Evolutionary conservation across 30 jellyfish, hydroid and myxozoan genomes (phyloP).

Genomic region (Pseudorhiza aurosa): DNA sequence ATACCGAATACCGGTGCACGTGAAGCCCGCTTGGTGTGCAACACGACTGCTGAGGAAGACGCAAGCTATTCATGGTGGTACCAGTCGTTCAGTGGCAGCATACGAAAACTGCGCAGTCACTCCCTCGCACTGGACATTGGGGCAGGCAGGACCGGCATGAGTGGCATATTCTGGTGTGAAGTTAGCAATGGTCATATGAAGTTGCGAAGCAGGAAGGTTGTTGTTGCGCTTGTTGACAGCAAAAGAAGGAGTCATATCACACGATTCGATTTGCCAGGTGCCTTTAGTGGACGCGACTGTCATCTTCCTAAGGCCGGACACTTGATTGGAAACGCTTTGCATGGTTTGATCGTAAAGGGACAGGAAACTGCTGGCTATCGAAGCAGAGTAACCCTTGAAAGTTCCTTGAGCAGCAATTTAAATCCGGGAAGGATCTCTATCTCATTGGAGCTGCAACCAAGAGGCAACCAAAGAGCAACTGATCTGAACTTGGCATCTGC

Average conservation of each 20-base stretch:
- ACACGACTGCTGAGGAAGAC: constrained; percentile 61
- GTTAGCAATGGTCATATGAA: constrained; percentile 67
- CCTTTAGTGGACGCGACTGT: constrained; percentile 27
- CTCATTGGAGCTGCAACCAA: constrained; percentile 7
- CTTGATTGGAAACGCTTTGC: neutral
- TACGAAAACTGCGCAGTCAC: constrained; percentile 5
- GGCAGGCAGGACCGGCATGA: constrained; percentile 9
- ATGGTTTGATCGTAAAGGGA: constrained; percentile 11
- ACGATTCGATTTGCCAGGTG: constrained; percentile 29
- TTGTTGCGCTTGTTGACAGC: constrained; percentile 61
- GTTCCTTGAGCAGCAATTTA: neutral
- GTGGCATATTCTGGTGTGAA: constrained; percentile 94
- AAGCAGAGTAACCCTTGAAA: neutral
- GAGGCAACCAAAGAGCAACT: neutral
- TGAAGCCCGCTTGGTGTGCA: constrained; percentile 55
- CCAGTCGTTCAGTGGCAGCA: constrained; percentile 41
- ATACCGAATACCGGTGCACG: constrained; percentile 21
- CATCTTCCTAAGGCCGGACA: neutral
- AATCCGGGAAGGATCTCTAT: constrained; percentile 21
- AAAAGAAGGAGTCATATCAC: constrained; percentile 49
- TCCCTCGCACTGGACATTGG: constrained; percentile 49
- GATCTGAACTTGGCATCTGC: constrained; percentile 48
- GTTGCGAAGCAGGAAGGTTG: constrained; percentile 79
- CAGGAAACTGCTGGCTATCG: constrained; percentile 4
- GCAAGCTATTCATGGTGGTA: constrained; percentile 72